phyloP scores from a whole-genome alignment of 2,888 invertebrate genomes.

The Ectemnius continuus region DNA sequence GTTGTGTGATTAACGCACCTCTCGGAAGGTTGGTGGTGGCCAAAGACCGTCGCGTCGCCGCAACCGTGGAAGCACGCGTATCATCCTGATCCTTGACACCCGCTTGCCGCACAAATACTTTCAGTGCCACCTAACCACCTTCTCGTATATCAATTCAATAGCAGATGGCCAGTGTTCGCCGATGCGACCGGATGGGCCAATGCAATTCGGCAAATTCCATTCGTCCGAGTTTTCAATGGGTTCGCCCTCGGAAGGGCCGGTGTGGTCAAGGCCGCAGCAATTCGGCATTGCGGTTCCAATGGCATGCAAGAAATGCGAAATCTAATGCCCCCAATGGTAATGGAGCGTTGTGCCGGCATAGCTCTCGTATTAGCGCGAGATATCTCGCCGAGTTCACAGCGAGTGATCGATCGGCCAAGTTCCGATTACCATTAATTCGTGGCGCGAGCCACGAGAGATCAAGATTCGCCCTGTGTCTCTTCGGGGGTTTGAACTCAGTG shows the following conservation, averaged over 20 bases:
- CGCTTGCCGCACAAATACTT: slow-evolving; percentile 28
- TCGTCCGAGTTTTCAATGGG: neutral
- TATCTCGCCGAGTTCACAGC: too few species aligned
- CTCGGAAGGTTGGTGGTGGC: slow-evolving; percentile 22
- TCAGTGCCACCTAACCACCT: slow-evolving; percentile 8
- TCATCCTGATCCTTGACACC: slow-evolving; percentile 17
- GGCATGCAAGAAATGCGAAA: too few species aligned
- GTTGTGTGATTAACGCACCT: slow-evolving; percentile 48
- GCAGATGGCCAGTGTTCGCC: neutral
- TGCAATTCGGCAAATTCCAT: neutral
- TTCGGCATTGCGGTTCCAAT: too few species aligned
- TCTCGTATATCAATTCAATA: slow-evolving; percentile 19
- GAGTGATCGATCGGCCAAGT: neutral
- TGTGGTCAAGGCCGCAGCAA: too few species aligned
- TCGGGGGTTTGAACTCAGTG: slow-evolving; percentile 2
- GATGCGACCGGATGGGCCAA: neutral
- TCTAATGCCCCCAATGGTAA: too few species aligned
- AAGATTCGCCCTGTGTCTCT: slow-evolving; percentile 25
- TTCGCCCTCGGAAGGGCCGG: neutral
- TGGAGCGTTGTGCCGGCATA: too few species aligned
- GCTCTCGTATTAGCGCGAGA: too few species aligned
- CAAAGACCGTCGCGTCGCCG: neutral
- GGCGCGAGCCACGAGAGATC: neutral
- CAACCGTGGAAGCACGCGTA: neutral
- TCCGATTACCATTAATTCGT: slow-evolving; percentile 1